Percentiles rank a stretch among this genome's conserved stretches.
These are phyloP conservation scores for Tipula vernalis DNA, from an alignment of 2,888 invertebrate genomes.

Conservation along the genomic window DNA sequence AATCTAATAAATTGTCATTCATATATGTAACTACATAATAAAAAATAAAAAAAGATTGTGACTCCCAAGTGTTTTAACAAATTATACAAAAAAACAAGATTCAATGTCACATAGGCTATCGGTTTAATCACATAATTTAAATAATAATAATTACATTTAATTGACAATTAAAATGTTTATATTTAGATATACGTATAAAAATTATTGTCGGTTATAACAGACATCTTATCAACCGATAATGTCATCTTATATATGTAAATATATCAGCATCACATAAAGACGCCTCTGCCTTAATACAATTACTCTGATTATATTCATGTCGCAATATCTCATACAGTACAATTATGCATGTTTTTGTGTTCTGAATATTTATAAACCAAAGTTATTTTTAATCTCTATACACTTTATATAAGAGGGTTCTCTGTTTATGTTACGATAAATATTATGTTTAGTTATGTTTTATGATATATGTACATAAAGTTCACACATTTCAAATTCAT, in stretches of 20 bases:
- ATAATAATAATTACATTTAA: background rate
- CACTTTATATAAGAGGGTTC: background rate
- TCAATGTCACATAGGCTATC: background rate
- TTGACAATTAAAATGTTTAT: background rate
- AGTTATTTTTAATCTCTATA: background rate
- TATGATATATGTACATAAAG: background rate
- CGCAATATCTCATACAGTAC: background rate
- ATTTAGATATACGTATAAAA: background rate
- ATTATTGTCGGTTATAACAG: background rate
- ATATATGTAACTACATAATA: background rate
- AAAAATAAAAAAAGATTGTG: background rate
- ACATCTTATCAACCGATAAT: background rate
- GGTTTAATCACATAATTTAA: background rate
- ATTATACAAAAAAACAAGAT: background rate
- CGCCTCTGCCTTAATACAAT: background rate
- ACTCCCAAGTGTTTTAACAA: background rate
- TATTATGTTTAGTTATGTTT: background rate
- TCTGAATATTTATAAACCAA: background rate
- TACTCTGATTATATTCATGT: background rate
- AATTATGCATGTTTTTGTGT: background rate
- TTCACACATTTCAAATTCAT: background rate
- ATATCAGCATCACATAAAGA: background rate
- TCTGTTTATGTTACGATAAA: background rate
- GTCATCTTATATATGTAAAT: background rate
- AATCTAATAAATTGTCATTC: background rate